A percentile compares a stretch with the other conserved stretches of the same genome.
These are phyloP conservation scores for Philaethria dido DNA, from an alignment of 2,888 invertebrate species.

Conservation along the genomic window DNA sequence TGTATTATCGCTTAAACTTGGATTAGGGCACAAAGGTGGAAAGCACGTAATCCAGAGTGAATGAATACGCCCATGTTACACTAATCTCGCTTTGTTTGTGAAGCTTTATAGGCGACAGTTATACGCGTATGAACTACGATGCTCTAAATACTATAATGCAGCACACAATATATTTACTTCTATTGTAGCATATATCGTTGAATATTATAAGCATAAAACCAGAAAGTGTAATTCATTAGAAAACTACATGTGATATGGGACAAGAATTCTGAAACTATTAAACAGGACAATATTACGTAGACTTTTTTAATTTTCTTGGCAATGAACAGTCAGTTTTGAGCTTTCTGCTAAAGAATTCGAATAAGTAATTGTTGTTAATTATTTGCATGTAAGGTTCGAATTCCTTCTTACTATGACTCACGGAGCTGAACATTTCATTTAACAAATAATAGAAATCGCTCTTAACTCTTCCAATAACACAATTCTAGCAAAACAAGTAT, in stretches of 20 bases:
- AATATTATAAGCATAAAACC: neutral
- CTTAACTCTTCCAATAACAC: neutral
- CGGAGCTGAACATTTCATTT: conserved; percentile 15
- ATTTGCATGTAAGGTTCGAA: conserved; percentile 34
- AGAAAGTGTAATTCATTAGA: neutral
- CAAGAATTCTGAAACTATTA: too few relatives aligned
- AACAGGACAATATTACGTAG: too few relatives aligned
- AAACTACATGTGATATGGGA: neutral
- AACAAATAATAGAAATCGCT: neutral
- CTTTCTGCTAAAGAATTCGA: conserved; percentile 60
- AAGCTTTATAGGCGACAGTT: conserved; percentile 20
- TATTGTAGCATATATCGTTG: neutral
- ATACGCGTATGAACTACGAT: conserved; percentile 6
- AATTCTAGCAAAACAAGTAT: neutral
- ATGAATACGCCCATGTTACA: conserved; percentile 37
- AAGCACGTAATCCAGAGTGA: conserved; percentile 62
- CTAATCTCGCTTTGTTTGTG: conserved; percentile 31
- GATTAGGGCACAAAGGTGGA: conserved; percentile 60
- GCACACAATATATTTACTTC: conserved; percentile 1
- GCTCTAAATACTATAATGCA: conserved; percentile 2
- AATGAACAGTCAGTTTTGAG: conserved; percentile 46
- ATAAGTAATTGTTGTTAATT: conserved; percentile 72
- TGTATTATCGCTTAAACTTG: conserved; percentile 66
- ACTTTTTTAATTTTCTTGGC: too few relatives aligned
- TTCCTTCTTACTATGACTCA: conserved; percentile 21